A percentile compares a stretch with the other conserved stretches of the same genome.
phyloP scores from a whole-genome alignment of 2,797 vertebrate species.

The Lophius americanus region DNA sequence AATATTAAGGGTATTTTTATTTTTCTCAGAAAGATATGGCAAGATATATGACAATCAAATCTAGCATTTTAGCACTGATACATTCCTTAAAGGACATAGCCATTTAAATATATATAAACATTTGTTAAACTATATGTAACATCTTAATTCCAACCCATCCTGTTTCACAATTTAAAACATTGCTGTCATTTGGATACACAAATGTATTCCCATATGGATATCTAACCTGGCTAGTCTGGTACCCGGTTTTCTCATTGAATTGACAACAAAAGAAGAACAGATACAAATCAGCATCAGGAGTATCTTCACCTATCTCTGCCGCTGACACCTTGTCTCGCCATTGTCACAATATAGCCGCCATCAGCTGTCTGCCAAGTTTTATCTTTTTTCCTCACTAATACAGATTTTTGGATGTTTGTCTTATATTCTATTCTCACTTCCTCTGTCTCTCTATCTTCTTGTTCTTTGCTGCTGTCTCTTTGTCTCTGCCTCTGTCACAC shows the following conservation, averaged over 20 bases:
- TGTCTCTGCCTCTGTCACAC: constrained; percentile 12
- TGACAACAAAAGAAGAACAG: constrained; percentile 37
- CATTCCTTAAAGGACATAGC: no score
- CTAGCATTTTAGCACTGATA: no score
- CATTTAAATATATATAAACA: no score
- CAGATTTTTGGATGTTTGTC: constrained; percentile 40
- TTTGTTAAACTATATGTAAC: no score
- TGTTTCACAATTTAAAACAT: not conserved
- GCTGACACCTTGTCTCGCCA: constrained; percentile 49
- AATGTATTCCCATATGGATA: not conserved
- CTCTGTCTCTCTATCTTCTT: constrained; percentile 34
- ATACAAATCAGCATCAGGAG: constrained; percentile 40
- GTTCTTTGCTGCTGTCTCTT: constrained; percentile 23
- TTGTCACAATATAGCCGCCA: constrained; percentile 37
- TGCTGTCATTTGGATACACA: not conserved
- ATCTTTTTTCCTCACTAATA: constrained; percentile 45
- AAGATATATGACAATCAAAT: not conserved
- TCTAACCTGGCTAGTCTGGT: not conserved
- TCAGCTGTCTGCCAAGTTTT: constrained; percentile 46
- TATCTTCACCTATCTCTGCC: constrained; percentile 36
- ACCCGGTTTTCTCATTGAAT: constrained; percentile 5
- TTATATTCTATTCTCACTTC: constrained; percentile 29
- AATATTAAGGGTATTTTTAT: not conserved
- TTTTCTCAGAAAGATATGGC: not conserved
- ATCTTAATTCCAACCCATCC: not conserved